A percentile compares a stretch with the other conserved stretches of the same genome.
phyloP scores from a whole-genome alignment of 2,113 vertebrate species.

The Sinocyclocheilus anshuiensis region DNA sequence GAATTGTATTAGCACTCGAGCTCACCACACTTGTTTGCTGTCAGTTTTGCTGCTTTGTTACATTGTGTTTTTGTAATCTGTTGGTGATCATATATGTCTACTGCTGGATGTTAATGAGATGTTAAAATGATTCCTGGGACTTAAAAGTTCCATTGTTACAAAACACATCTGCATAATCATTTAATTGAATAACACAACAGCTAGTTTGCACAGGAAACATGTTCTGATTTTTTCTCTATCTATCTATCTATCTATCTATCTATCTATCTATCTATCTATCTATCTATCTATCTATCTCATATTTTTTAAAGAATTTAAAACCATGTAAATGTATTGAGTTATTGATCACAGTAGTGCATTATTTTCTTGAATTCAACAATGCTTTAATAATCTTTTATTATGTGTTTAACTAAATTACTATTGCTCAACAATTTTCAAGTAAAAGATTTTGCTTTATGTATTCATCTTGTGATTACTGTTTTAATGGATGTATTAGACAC shows the following conservation, averaged over 20 bases:
- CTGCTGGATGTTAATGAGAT: background rate
- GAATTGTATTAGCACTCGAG: too few species aligned
- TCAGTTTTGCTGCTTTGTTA: background rate
- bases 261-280: too few species aligned
- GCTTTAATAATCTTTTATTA: background rate
- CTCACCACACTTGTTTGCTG: background rate
- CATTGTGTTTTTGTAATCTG: constrained; percentile 8
- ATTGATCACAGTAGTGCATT: too few species aligned
- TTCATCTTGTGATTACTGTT: background rate
- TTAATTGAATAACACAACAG: background rate
- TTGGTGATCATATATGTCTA: background rate
- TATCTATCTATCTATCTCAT: too few species aligned
- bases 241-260: too few species aligned
- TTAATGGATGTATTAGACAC: background rate
- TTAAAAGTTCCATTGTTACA: too few species aligned
- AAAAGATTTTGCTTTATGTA: background rate
- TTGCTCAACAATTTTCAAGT: background rate
- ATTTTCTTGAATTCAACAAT: too few species aligned
- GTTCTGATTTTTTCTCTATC: background rate
- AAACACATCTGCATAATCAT: constrained; percentile 22
- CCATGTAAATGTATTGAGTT: too few species aligned
- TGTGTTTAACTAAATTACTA: background rate
- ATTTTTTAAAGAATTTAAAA: too few species aligned
- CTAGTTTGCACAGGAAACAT: background rate
- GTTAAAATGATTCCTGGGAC: constrained; percentile 4